Evolutionary conservation across 2,888 invertebrate genomes (phyloP).

Genomic region (Lasioglossum villosulum): DNA sequence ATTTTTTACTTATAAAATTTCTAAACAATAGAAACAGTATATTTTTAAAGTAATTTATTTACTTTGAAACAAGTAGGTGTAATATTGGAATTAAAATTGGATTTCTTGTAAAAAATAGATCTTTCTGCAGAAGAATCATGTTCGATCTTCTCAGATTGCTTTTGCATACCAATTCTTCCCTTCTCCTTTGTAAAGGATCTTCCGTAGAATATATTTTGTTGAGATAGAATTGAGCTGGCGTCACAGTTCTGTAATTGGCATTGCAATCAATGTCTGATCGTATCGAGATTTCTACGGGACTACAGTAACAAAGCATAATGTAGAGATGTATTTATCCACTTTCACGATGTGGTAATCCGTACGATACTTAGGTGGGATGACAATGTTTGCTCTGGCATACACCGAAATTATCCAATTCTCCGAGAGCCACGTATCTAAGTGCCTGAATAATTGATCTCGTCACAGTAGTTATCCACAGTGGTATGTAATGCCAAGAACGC

Average conservation of each 20-base stretch:
- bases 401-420: slow-evolving; percentile 27
- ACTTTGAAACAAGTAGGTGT: neutral
- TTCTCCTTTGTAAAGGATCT: neutral
- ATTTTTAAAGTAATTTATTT: neutral
- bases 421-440: slow-evolving; percentile 24
- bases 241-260: neutral
- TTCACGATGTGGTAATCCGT: neutral
- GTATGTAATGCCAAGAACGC: slow-evolving; percentile 29
- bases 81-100: neutral
- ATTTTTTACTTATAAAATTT: neutral
- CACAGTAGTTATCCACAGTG: slow-evolving; percentile 27
- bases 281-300: neutral
- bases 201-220: neutral
- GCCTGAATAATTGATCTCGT: slow-evolving; percentile 47
- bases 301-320: neutral
- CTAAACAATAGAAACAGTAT: neutral
- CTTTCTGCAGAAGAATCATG: too few species aligned
- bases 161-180: neutral
- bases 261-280: neutral
- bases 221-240: neutral
- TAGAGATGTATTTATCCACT: neutral
- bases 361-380: neutral
- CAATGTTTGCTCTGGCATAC: slow-evolving; percentile 4
- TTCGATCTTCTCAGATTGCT: too few species aligned
- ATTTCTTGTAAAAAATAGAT: too few species aligned